A percentile compares a stretch with the other conserved stretches of the same genome.
Evolutionary conservation across 2,797 vertebrate genomes (phyloP).

Genomic region (Euthynnus affinis): DNA sequence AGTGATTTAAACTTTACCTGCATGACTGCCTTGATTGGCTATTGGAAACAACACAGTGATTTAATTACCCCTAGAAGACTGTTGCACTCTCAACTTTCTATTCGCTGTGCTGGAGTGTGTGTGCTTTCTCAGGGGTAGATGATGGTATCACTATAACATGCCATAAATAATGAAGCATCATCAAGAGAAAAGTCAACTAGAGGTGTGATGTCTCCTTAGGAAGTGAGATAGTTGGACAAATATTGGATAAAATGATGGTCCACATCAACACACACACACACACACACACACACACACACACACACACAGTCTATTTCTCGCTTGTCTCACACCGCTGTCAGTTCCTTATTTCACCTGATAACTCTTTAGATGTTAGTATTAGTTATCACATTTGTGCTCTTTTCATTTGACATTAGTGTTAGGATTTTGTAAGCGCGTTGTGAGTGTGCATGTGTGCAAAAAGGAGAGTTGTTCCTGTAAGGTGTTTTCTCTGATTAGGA

Average conservation of each 20-base stretch:
- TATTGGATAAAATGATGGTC: constrained; percentile 12
- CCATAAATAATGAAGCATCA: constrained; percentile 68
- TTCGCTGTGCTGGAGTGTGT: constrained; percentile 29
- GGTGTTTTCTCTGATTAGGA: constrained; percentile 69
- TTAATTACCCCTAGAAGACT: constrained; percentile 72
- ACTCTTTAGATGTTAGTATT: constrained; percentile 25
- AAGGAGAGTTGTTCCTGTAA: constrained; percentile 56
- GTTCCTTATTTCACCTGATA: constrained; percentile 21
- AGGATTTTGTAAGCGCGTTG: constrained; percentile 1
- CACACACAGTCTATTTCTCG: constrained; percentile 3
- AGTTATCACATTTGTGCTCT: constrained; percentile 8
- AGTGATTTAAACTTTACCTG: constrained; percentile 77
- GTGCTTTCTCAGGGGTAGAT: constrained; percentile 32
- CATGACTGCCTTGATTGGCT: constrained; percentile 74
- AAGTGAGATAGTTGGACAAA: constrained; percentile 47
- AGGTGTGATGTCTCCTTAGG: constrained; percentile 41
- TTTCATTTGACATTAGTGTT: constrained; percentile 28
- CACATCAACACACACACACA: constrained; percentile 30
- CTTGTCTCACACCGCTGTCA: constrained; percentile 9
- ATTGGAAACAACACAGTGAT: constrained; percentile 73
- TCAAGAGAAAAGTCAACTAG: constrained; percentile 44
- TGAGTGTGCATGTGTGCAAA: not conserved
- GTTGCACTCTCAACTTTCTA: constrained; percentile 59
- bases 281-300: constrained; percentile 44
- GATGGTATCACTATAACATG: constrained; percentile 47